Evolutionary conservation across 2,113 vertebrate species (phyloP).

Genomic region (Anoura caudifer): DNA sequence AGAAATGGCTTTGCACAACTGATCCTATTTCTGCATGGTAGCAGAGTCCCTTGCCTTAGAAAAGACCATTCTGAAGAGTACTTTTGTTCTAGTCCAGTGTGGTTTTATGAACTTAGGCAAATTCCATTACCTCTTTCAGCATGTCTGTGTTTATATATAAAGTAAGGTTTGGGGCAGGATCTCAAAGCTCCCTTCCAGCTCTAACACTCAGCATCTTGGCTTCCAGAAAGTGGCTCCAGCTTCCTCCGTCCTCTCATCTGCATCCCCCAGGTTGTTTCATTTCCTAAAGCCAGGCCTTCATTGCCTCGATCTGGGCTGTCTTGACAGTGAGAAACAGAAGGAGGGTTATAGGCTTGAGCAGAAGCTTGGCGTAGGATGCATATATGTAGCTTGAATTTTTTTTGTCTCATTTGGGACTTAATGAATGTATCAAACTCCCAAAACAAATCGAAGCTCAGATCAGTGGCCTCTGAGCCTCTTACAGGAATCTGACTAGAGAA

Average conservation of each 20-base stretch:
- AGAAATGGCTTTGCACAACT: not conserved
- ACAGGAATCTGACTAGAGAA: constrained; percentile 52
- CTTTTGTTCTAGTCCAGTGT: not conserved
- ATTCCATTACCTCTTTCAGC: not conserved
- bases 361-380: not conserved
- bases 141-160: not conserved
- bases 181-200: not conserved
- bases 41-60: not conserved
- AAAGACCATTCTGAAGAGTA: not conserved
- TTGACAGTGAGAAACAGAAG: not conserved
- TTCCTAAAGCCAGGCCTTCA: not conserved
- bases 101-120: not conserved
- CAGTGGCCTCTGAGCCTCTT: constrained; percentile 55
- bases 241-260: not conserved
- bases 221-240: not conserved
- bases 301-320: not conserved
- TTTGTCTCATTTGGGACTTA: constrained; percentile 66
- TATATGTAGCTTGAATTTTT: constrained; percentile 41
- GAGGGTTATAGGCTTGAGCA: too few species aligned
- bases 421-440: constrained; percentile 69
- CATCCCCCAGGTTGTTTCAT: not conserved
- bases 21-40: not conserved
- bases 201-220: not conserved
- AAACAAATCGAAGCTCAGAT: constrained; percentile 72
- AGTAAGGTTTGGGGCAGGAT: not conserved